Evolutionary conservation across 2,113 vertebrate genomes (phyloP), one percentile per base, ranked within the genome.

Genomic region (Garra rufa): DNA sequence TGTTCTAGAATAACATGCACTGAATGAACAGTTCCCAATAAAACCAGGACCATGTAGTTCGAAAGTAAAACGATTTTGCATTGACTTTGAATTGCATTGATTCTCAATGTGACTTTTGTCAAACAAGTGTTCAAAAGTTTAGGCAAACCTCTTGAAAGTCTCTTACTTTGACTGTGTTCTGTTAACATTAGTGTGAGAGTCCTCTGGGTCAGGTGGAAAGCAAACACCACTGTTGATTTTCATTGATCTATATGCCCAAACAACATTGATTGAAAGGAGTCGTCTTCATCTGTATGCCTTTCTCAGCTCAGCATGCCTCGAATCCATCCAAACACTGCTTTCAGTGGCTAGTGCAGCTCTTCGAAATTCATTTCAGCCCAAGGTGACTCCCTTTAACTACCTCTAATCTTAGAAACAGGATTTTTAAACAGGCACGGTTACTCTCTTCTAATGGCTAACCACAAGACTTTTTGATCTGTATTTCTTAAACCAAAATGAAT

Each of bases 241-340:
- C 48, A 82, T 82, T 55, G 80, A 82, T 82, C 65, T 70, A 34
- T 82, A 41, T 70, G 30, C 46, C 44, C 80, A 82, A 82, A 82
- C 46, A 82, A 55, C 26, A 82, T 70, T 70, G 65, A 82, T 50
- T 81, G 63, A 81, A 52, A 30, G 46, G 44, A 70, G 63, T 7
- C 61, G 52, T 50, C 44, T 70, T 81, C 79, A 81, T 70, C 46
- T 82, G 46, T 82, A 52, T 70, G 80, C 80, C 80, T 38, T 69
- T 50, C 63, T 24, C 46, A n/a, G 14, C 44, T 19, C 63, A 41
- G 28, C 44, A 9, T 71, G 63, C 38, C 44, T 82, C 8, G 52
- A 55, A 70, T 67, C 80, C 21, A 70, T 38, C 65, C 48, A 55
- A 41, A 55, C 17, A 28, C 78, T 44, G 46, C 30, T 70, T 81